Conservation (phyloP, 2,113 vertebrate genomes). For the Aegithalos caudatus region DNA sequence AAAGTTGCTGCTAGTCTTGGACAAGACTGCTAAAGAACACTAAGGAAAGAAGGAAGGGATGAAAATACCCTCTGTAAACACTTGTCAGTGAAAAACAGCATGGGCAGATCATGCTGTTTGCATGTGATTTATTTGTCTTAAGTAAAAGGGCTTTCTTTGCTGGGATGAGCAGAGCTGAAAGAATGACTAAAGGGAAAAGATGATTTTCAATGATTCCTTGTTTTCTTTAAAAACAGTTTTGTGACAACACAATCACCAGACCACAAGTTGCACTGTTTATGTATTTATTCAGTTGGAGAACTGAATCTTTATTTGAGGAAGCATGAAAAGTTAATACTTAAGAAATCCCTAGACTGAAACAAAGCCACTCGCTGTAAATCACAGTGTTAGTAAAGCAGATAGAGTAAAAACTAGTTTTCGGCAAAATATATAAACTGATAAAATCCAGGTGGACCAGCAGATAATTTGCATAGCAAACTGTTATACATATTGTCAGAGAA, state of each 20-base stretch:
- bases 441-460: neutral
- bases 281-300: neutral
- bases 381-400: neutral
- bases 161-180: neutral
- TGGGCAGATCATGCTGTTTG: neutral
- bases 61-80: neutral
- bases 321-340: neutral
- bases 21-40: neutral
- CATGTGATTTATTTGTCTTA: neutral
- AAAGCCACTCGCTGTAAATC: slow-evolving; percentile 19
- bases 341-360: slow-evolving; percentile 25
- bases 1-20: neutral
- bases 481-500: neutral
- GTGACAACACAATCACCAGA: neutral
- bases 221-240: slow-evolving; percentile 6
- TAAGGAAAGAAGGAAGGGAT: neutral
- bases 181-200: neutral
- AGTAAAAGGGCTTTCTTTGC: neutral
- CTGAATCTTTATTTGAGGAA: neutral
- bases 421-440: neutral
- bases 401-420: neutral
- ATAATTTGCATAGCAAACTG: neutral
- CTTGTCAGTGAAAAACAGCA: neutral
- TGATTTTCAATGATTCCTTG: neutral
- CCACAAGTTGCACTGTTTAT: neutral